These are phyloP conservation scores for Helogale parvula DNA, from an alignment of 2,113 vertebrate species.

Conservation along the genomic window DNA sequence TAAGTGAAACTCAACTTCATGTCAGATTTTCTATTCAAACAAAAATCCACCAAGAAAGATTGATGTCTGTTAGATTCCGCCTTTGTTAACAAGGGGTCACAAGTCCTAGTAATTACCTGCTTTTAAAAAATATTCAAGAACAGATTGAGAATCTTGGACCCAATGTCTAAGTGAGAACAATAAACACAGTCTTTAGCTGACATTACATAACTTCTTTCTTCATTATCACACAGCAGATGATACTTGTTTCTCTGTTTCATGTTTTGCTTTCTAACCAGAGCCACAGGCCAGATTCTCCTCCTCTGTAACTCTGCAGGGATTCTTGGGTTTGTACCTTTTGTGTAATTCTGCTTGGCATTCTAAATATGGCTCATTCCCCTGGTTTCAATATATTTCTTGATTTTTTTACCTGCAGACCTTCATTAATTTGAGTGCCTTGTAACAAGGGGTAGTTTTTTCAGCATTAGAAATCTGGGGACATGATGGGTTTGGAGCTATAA, in stretches of 20 bases:
- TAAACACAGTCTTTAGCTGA: slow-evolving; percentile 7
- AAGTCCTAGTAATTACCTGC: slow-evolving; percentile 15
- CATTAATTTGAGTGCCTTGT: neutral
- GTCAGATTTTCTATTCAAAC: slow-evolving; percentile 29
- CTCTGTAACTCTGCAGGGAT: slow-evolving; percentile 55
- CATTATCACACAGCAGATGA: slow-evolving; percentile 60
- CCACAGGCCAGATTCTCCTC: slow-evolving; percentile 56
- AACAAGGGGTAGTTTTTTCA: slow-evolving; percentile 27
- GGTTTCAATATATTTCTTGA: slow-evolving; percentile 33
- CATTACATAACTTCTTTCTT: slow-evolving; percentile 41
- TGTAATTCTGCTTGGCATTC: slow-evolving; percentile 46
- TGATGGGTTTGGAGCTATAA: neutral
- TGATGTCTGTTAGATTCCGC: neutral
- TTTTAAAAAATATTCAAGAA: slow-evolving; percentile 44
- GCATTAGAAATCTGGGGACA: slow-evolving; percentile 29
- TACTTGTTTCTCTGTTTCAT: slow-evolving; percentile 65
- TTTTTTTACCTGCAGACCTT: neutral
- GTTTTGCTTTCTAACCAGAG: slow-evolving; percentile 71
- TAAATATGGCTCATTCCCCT: slow-evolving; percentile 48
- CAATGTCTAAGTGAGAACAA: slow-evolving; percentile 24
- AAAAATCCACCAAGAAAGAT: neutral
- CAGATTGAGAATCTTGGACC: slow-evolving; percentile 51
- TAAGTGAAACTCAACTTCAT: slow-evolving; percentile 21
- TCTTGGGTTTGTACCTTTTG: slow-evolving; percentile 59
- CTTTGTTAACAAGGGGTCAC: neutral